Percentiles rank a stretch among this genome's conserved stretches.
Conservation (phyloP, 2,797 vertebrate species). For the Zenarchopterus dispar region DNA sequence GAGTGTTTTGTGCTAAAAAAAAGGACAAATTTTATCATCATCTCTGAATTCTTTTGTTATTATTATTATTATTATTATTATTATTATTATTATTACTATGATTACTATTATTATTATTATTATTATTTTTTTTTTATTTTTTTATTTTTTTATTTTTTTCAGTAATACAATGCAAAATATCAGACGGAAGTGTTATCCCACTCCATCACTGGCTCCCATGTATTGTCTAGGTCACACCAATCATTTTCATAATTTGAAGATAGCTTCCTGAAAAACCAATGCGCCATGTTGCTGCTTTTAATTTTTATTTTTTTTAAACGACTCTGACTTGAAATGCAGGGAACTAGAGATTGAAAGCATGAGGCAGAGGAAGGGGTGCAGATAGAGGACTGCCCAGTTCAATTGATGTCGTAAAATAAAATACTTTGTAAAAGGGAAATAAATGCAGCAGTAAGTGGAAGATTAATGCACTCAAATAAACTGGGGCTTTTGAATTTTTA, state of each 20-base stretch:
- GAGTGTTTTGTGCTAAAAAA: constrained; percentile 11
- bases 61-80: no score
- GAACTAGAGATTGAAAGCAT: constrained; percentile 79
- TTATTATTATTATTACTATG: no score
- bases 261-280: constrained; percentile 38
- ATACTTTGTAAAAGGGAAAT: constrained; percentile 99
- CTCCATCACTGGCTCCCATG: no score
- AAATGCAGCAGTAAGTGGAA: constrained; percentile 90
- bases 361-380: constrained; percentile 70
- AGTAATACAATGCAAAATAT: no score
- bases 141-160: no score
- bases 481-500: constrained; percentile 99
- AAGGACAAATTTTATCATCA: background rate
- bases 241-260: constrained; percentile 40
- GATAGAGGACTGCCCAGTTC: constrained; percentile 83
- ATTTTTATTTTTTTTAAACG: background rate
- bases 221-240: constrained; percentile 25
- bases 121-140: no score
- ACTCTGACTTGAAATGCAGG: constrained; percentile 41
- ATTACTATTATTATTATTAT: no score
- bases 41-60: no score
- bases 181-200: no score
- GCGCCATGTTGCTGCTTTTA: constrained; percentile 5
- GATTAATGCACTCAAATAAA: constrained; percentile 99
- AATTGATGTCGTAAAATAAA: constrained; percentile 96